Evolutionary conservation across 2,113 vertebrate species (phyloP), one percentile per base, ranked within the genome.

Genomic region (Pyrgilauda ruficollis): DNA sequence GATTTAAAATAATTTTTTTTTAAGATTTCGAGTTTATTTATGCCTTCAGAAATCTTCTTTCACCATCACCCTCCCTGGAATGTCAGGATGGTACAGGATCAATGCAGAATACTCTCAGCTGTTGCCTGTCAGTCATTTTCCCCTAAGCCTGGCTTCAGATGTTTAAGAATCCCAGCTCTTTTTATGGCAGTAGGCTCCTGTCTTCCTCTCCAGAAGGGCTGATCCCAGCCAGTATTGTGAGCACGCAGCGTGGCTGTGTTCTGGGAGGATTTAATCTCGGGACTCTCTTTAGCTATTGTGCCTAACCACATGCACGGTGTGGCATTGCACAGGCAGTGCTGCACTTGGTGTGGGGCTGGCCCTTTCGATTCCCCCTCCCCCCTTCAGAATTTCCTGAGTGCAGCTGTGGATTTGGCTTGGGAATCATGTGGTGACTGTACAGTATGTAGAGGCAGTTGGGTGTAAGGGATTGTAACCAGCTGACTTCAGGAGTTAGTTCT

Each of bases 101-200:
- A 97, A 98, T 97, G 97, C 97, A 94, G 58, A 97, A 89, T 95
- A 46, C 94, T 76, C 85, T 93, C 98, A 98, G 98, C 98, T 98
- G 98, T 92, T 97, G 93, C 92, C 97, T 94, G 98, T 98, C 98
- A 97, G 91, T 98, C 98, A 98, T 26, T 89, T 89, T 78, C 79
- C 68, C 41, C 76, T 97, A 93, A 98, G 98, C 97, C 97, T 91
- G 97, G 94, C 97, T 97, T 97, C 95, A 96, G 77, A 98, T 97
- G 97, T 94, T 97, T 96, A 93, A 95, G 97, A 97, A 97, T 96
- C 96, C 64, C 95, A 96, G 96, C 96, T 97, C 98, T 98, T 98
- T 98, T 98, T 98, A 97, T 97, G 97, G 96, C 95, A 93, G 66
- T 95, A 94, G 94, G 92, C 92, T 69, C 77, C 86, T 96, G 83